Evolutionary conservation across 2,797 vertebrate genomes (phyloP), one percentile per base, ranked within the genome.

Genomic region (Sebastes paucispinis): DNA sequence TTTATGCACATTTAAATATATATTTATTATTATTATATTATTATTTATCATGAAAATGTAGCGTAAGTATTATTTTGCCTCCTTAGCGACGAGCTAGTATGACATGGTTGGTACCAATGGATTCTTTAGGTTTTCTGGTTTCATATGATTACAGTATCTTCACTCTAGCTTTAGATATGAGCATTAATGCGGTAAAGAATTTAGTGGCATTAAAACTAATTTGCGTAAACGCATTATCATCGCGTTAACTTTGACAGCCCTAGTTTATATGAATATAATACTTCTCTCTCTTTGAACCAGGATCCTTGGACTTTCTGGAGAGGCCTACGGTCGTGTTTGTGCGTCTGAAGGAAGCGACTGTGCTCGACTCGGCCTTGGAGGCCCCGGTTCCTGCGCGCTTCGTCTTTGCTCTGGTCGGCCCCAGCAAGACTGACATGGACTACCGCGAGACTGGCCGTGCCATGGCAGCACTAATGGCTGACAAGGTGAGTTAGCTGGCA

Each of bases 361-460:
- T 68, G 0, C 91, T 98, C 13, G 96, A 97, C 13, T 93, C 92
- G 0, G 94, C 95, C 18, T 70, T 96, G 43, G 89, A 94, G 3
- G 86, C 94, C 34, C 81, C 92, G 0, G 75, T 95, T n/a, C 97
- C 97, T 0, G 91, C 96, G 6, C 96, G 97, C 77, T 98, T 98
- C 66, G 84, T 99, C 84, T 90, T 96, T 1, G 92, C 97, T 84
- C 77, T 99, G 55, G 95, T 99, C 79, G 98, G 98, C 3, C 98
- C 98, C 0, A 91, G 93, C 81, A 82, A 75, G 5, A 81, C 87
- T 20, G 92, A 95, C 6, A 73, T 92, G 10, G 93, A 96, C 92
- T 98, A 97, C 89, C 96, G 94, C 0, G 97, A 99, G 93, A 96
- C 96, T 0, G 97, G 98, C 55, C 95, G 96, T 0, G 95, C 97